Base-by-base conservation (phyloP, 2,113 vertebrate genomes). In the Oncorhynchus nerka region DNA sequence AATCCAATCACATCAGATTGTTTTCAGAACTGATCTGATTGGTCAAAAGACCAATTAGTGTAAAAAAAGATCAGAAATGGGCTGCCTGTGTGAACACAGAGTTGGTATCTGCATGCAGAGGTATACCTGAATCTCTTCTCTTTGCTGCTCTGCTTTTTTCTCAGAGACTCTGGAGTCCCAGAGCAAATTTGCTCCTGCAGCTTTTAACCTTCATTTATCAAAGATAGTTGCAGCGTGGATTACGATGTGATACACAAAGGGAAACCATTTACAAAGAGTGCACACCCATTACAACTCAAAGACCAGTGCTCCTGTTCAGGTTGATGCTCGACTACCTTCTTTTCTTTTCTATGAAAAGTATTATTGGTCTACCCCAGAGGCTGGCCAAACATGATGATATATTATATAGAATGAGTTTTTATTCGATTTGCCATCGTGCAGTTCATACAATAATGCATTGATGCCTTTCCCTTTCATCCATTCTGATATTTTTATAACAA, bases 391-490 rank as follows among this genome's bases (percentile, higher is more conserved):
- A 55, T 19, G 13, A 55, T 19, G 51, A 55, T 19, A 55, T 19
- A 19, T 55, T 55, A 45, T 11, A 45, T 11, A 45, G 39, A 45
- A 45, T 45, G 12, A 3, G 39, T 45, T 45, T 45, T 45, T 45
- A 45, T 12, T 45, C 2, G 39, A 45, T 45, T 45, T 45, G 39
- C 39, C 49, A 55, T 55, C 16, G 30, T 66, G 65, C 39, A 83
- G 75, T 16, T 16, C 75, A 70, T 83, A 73, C 81, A 74, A 76
- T 72, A 73, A 79, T 51, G 66, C 24, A 68, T 79, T 68, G 3
- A 55, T 55, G 16, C 51, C 51, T 55, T 55, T 19, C 51, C 16
- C 51, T 55, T 55, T 19, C 16, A 45, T 45, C 9, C 39, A 45
- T 55, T 16, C 15, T 62, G n/a, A 22, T 8, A 24, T 5, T 4